Conservation (phyloP, 2,888 invertebrate genomes). For the Dysmachus trigonus region DNA sequence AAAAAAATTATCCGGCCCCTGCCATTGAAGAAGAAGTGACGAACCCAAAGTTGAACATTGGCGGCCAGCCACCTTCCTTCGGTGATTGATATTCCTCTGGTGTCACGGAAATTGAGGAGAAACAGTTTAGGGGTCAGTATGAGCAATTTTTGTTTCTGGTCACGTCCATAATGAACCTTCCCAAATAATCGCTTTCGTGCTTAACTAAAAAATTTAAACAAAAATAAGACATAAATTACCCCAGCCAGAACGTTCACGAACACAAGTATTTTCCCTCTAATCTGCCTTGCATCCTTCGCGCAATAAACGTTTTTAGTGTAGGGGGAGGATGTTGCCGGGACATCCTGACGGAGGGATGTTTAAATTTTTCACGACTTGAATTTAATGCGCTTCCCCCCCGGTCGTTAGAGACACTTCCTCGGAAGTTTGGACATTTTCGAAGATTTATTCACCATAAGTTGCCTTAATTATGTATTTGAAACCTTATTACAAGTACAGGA, state of each 20-base stretch:
- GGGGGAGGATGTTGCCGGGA: not conserved
- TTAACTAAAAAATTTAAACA: constrained; percentile 33
- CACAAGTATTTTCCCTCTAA: not conserved
- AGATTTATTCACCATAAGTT: not conserved
- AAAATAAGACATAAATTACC: constrained; percentile 26
- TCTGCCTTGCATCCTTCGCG: not conserved
- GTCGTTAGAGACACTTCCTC: not conserved
- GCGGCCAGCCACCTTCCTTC: not conserved
- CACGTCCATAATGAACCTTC: constrained; percentile 25
- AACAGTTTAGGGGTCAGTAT: constrained; percentile 22
- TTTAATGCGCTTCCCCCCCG: not conserved
- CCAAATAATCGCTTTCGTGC: constrained; percentile 32
- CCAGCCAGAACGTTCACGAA: not conserved
- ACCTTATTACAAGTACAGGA: not conserved
- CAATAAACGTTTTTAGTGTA: not conserved
- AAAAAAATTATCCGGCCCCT: not conserved
- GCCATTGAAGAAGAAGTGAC: not conserved
- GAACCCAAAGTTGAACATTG: not conserved
- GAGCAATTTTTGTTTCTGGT: not conserved
- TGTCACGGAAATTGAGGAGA: constrained; percentile 23
- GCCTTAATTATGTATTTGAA: not conserved
- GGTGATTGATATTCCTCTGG: constrained; percentile 23
- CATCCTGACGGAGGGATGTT: not conserved
- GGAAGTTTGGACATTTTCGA: not conserved
- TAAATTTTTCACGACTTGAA: not conserved